Base-by-base conservation (phyloP, 2,888 invertebrate species). In the Epicampocera succincta region DNA sequence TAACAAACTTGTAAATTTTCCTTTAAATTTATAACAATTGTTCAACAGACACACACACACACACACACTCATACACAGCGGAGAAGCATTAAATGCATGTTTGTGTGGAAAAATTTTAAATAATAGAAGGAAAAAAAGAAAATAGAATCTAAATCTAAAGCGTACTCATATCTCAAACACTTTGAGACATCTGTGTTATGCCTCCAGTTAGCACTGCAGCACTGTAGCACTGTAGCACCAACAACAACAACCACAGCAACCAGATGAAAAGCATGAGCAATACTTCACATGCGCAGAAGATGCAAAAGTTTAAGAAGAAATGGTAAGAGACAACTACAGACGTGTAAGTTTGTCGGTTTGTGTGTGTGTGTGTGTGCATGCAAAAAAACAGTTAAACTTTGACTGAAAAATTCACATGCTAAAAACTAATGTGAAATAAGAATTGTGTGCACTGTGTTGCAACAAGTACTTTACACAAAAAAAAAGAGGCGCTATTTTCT, bases 381-480 rank as follows among this genome's bases (percentile, higher is more conserved):
- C 44, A 65, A 66, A 63, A 72, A 78, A 82, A 82, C 82, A 82
- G 82, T 79, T 82, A 82, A 82, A 82, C 82, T 82, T 82, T 82
- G 82, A 78, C 82, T 82, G 78, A 60, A 82, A 82, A 82, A 82
- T 82, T 82, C 82, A 82, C 78, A 82, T 82, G 82, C 78, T 75
- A 66, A 60, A 75, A 76, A 72, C 72, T 77, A 77, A 81, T 81
- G 82, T 78, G 71, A 75, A 78, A 66, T 54, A 73, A 68, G 50
- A 46, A 76, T 68, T 66, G 76, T 75, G 46, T 54, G 71, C 63
- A 56, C 48, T 21, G 68, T 44, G 19, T 38, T 66, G 52, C 60
- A 78, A 46, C 72, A 73, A 73, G 78, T 66, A 73, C 72, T 63
- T 38, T 46, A 21, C 21, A 60, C 40, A 25, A 11, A 65, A 33